Evolutionary conservation across 2,888 invertebrate genomes (phyloP), one percentile per base, ranked within the genome.

Genomic region (Trilocha varians): DNA sequence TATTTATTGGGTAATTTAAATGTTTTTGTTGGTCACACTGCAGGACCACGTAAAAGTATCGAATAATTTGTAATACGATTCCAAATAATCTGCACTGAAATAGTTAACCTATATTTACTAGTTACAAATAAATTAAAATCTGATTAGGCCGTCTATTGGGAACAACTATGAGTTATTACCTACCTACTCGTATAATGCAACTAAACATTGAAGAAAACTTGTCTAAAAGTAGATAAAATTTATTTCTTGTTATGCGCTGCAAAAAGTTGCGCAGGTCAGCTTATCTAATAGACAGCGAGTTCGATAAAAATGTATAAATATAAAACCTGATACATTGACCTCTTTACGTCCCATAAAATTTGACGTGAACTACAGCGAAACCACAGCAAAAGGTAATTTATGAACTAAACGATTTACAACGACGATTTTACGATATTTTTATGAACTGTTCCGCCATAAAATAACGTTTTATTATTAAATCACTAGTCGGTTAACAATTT

Each of bases 401-500:
- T 53, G 55, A 57, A 60, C 52, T 49, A 42, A 53, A 57, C 55
- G 58, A 64, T 69, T 69, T 67, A 70, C 62, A 60, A 57, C 59
- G 56, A 56, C 64, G 64, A 57, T 65, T 66, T 77, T 73, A 78
- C 67, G 74, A 67, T 57, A 59, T 62, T 76, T 80, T 80, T 78
- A 80, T 76, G 74, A 75, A 72, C 68, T 71, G 70, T 64, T 56
- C 59, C 59, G 51, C 65, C 69, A 72, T 79, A 71, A 78, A 75
- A 72, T 55, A 59, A 58, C 64, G 62, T 74, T 78, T 74, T 73
- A 77, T 78, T 79, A 78, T 78, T 73, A 78, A 80, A 80, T 83
- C 78, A 78, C 77, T 75, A 72, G 69, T 66, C 62, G 65, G 70
- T 72, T 73, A 82, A 78, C 78, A 77, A 78, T 78, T 78, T 75